A percentile compares a stretch with the other conserved stretches of the same genome.
Evolutionary conservation across 2,888 invertebrate species (phyloP).

Genomic region (Drosophila sordidula): DNA sequence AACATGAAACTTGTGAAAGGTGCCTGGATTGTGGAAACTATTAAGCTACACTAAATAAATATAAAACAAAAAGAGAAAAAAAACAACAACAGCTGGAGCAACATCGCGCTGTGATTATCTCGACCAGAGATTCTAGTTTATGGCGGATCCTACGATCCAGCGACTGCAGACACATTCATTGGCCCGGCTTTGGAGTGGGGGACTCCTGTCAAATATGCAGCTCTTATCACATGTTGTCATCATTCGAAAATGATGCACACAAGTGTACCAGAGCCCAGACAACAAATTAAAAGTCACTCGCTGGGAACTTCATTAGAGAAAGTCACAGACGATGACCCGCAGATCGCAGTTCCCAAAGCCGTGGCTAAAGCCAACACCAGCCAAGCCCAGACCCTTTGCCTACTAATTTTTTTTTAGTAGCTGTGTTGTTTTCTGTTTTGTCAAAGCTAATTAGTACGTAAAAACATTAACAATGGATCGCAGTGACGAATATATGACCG

Average conservation of each 20-base stretch:
- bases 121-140: slow-evolving; percentile 50
- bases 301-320: slow-evolving; percentile 80
- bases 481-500: slow-evolving; percentile 73
- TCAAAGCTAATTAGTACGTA: slow-evolving; percentile 83
- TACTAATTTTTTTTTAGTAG: slow-evolving; percentile 78
- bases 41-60: slow-evolving; percentile 47
- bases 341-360: slow-evolving; percentile 29
- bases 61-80: background rate
- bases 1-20: slow-evolving; percentile 73
- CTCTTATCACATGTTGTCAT: slow-evolving; percentile 73
- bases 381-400: slow-evolving; percentile 26
- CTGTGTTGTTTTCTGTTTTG: slow-evolving; percentile 73
- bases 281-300: slow-evolving; percentile 67
- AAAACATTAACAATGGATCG: slow-evolving; percentile 70
- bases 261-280: slow-evolving; percentile 50
- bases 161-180: slow-evolving; percentile 58
- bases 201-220: slow-evolving; percentile 56
- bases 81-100: slow-evolving; percentile 16
- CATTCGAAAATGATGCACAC: slow-evolving; percentile 58
- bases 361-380: no score
- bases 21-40: slow-evolving; percentile 49
- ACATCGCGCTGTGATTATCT: slow-evolving; percentile 52
- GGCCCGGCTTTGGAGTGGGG: slow-evolving; percentile 1
- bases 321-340: slow-evolving; percentile 66
- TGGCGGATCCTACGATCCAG: slow-evolving; percentile 63